Conservation (phyloP, 2,888 invertebrate species). For the Rotaria socialis region DNA sequence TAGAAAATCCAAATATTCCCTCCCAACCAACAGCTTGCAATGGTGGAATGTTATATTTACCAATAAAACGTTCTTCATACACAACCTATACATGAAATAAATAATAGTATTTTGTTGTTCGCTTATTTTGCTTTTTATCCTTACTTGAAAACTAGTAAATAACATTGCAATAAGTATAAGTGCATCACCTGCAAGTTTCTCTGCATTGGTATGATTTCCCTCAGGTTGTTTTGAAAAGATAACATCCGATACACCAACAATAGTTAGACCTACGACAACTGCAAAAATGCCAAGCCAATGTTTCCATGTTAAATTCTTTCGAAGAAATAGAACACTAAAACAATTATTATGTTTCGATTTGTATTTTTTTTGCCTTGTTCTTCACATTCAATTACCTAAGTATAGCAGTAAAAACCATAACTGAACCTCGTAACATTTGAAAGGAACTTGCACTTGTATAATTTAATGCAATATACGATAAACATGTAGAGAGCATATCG, state of each 20-base stretch:
- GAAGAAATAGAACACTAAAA: neutral
- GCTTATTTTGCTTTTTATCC: too few relatives aligned
- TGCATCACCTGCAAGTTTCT: slow-evolving; percentile 61
- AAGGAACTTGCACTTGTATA: slow-evolving; percentile 88
- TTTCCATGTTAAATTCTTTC: neutral
- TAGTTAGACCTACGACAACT: slow-evolving; percentile 57
- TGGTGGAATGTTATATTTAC: slow-evolving; percentile 77
- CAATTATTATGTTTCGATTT: too few relatives aligned
- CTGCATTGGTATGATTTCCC: too few relatives aligned
- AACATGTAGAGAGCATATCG: slow-evolving; percentile 80
- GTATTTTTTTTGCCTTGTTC: too few relatives aligned
- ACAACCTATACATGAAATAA: slow-evolving; percentile 73
- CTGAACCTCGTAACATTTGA: slow-evolving; percentile 81
- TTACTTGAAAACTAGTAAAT: slow-evolving; percentile 77
- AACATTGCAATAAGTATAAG: slow-evolving; percentile 68
- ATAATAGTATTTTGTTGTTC: too few relatives aligned
- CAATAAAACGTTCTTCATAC: slow-evolving; percentile 83
- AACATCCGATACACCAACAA: slow-evolving; percentile 57
- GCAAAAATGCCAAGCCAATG: slow-evolving; percentile 59
- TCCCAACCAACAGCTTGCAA: slow-evolving; percentile 90
- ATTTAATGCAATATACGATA: slow-evolving; percentile 83
- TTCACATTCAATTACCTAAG: neutral
- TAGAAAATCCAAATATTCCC: slow-evolving; percentile 71
- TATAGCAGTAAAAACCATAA: slow-evolving; percentile 7
- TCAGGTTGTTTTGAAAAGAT: slow-evolving; percentile 49